Conservation (phyloP, 2,113 vertebrate genomes). For the Anhinga anhinga region DNA sequence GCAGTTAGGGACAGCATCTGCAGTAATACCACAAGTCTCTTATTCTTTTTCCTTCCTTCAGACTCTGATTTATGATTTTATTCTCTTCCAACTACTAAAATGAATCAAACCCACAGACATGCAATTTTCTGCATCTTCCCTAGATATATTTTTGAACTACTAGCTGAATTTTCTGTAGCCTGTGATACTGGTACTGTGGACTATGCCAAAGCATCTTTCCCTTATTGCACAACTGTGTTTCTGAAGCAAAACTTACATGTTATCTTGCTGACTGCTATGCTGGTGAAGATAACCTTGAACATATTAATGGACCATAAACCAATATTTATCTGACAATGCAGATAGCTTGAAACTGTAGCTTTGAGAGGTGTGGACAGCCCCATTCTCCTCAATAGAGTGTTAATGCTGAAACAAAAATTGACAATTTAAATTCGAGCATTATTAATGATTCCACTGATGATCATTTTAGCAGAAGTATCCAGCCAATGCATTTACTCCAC, state of each 20-base stretch:
- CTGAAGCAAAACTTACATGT: constrained; percentile 9
- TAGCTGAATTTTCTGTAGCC: neutral
- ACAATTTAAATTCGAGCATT: constrained; percentile 53
- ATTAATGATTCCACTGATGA: constrained; percentile 62
- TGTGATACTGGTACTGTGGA: neutral
- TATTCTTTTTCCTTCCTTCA: neutral
- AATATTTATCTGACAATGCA: neutral
- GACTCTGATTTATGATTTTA: neutral
- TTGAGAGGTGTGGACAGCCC: neutral
- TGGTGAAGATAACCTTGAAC: constrained; percentile 33
- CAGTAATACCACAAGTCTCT: neutral
- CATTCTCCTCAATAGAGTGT: neutral
- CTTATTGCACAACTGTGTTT: neutral
- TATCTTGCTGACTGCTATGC: neutral
- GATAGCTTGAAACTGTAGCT: neutral
- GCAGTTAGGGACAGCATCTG: neutral
- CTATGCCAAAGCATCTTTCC: neutral
- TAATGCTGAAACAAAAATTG: constrained; percentile 19
- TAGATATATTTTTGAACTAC: neutral
- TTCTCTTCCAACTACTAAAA: neutral
- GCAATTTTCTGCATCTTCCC: neutral
- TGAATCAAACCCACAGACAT: neutral
- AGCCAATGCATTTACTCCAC: constrained; percentile 47
- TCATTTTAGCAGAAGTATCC: constrained; percentile 51
- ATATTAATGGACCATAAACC: neutral